These are phyloP conservation scores for Caprella mutica DNA, from an alignment of 2,888 invertebrate genomes.

Conservation along the genomic window DNA sequence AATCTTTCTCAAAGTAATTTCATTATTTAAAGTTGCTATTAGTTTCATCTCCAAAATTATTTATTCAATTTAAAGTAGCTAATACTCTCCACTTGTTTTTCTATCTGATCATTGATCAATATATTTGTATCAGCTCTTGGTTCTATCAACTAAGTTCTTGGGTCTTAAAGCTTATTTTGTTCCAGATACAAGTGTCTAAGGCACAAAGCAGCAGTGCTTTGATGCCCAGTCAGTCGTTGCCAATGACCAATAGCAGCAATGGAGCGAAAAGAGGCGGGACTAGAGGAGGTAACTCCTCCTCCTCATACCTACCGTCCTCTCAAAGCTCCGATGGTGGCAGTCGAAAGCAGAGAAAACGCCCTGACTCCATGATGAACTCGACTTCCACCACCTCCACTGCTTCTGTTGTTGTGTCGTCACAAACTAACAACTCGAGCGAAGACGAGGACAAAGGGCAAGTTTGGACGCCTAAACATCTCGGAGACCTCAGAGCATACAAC, in stretches of 20 bases:
- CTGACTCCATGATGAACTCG: background rate
- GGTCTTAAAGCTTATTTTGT: too few species aligned
- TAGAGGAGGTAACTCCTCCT: background rate
- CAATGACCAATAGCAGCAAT: constrained; percentile 10
- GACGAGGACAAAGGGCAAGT: constrained; percentile 30
- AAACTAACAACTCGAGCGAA: constrained; percentile 10
- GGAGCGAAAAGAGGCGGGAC: background rate
- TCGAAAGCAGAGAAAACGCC: constrained; percentile 6
- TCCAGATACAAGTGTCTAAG: too few species aligned
- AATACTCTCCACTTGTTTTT: too few species aligned
- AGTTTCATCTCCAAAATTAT: background rate
- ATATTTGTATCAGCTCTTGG: too few species aligned
- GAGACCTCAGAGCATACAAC: constrained; percentile 34
- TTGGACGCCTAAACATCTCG: constrained; percentile 34
- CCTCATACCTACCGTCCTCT: too few species aligned
- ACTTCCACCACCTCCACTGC: background rate
- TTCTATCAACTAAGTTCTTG: too few species aligned
- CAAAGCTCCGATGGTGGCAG: background rate
- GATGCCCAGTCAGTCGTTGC: too few species aligned
- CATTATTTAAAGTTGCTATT: too few species aligned
- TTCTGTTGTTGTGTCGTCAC: background rate
- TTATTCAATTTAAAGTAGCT: constrained; percentile 1
- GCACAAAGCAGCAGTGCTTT: too few species aligned
- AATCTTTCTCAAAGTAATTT: too few species aligned
- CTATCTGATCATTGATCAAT: too few species aligned